Conservation (phyloP, 2,113 vertebrate species). For the Varanus komodoensis region DNA sequence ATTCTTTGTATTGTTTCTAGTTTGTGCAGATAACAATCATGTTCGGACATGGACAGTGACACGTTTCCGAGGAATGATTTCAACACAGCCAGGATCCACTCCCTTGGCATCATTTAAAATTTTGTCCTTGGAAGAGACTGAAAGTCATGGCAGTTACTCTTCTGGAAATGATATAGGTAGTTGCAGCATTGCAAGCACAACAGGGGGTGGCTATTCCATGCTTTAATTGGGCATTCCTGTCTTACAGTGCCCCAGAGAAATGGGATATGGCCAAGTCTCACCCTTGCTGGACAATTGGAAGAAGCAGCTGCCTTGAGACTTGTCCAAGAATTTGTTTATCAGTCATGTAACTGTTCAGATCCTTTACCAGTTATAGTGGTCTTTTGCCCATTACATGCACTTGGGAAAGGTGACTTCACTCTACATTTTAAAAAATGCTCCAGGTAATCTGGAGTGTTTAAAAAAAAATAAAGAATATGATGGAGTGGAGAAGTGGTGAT, state of each 20-base stretch:
- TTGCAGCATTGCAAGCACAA: constrained; percentile 9
- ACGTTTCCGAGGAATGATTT: constrained; percentile 97
- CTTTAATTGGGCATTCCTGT: not conserved
- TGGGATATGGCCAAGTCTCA: not conserved
- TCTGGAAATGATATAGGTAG: constrained; percentile 96
- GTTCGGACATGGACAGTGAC: constrained; percentile 97
- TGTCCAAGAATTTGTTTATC: not conserved
- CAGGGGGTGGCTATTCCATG: not conserved
- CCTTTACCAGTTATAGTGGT: not conserved
- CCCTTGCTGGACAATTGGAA: not conserved
- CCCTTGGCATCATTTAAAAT: constrained; percentile 97
- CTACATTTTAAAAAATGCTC: not conserved
- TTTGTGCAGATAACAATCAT: constrained; percentile 97
- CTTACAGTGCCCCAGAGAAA: not conserved
- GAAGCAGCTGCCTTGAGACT: not conserved
- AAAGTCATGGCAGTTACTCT: constrained; percentile 94
- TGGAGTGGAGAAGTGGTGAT: not conserved
- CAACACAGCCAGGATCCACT: constrained; percentile 95
- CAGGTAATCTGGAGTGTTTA: not conserved
- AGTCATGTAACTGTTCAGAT: not conserved
- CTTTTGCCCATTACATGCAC: not conserved
- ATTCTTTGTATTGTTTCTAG: constrained; percentile 66
- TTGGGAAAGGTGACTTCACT: not conserved
- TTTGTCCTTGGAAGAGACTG: constrained; percentile 93
- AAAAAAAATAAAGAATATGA: not conserved